Conservation (phyloP, 2,888 invertebrate species). For the Yponomeuta malinellus region DNA sequence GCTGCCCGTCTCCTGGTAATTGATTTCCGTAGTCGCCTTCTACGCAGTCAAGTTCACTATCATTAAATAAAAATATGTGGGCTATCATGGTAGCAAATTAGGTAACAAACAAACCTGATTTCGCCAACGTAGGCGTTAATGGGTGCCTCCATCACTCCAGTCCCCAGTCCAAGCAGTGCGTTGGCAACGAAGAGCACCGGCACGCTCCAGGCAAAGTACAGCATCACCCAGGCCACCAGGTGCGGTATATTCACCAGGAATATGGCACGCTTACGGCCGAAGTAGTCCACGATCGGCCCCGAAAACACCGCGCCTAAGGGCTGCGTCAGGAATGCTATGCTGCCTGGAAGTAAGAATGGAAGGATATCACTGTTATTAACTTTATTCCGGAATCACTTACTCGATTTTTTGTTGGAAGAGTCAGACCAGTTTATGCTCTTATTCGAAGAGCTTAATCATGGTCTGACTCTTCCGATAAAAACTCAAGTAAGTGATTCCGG, state of each 20-base stretch:
- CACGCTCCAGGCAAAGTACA: conserved; percentile 64
- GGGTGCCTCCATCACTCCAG: conserved; percentile 77
- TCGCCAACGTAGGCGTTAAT: conserved; percentile 76
- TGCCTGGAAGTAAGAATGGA: conserved; percentile 51
- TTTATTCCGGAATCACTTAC: no score
- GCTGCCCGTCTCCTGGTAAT: no score
- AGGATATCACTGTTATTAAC: not conserved
- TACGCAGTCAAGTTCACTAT: no score
- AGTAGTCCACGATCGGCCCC: conserved; percentile 70
- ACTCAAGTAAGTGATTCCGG: no score
- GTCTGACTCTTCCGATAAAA: no score
- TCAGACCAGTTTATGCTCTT: no score
- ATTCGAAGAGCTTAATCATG: no score
- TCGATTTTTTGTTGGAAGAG: no score
- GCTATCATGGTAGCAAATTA: no score
- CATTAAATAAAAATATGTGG: no score
- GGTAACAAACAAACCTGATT: conserved; percentile 45
- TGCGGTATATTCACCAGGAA: conserved; percentile 74
- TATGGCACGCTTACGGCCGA: conserved; percentile 72
- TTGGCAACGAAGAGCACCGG: conserved; percentile 64
- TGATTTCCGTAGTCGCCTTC: no score
- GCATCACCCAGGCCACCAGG: conserved; percentile 71
- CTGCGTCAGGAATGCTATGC: conserved; percentile 71
- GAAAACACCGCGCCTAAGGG: conserved; percentile 74
- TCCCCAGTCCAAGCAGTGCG: conserved; percentile 69